phyloP scores from a whole-genome alignment of 1,140 invertebrate species.

The Argopecten irradians region DNA sequence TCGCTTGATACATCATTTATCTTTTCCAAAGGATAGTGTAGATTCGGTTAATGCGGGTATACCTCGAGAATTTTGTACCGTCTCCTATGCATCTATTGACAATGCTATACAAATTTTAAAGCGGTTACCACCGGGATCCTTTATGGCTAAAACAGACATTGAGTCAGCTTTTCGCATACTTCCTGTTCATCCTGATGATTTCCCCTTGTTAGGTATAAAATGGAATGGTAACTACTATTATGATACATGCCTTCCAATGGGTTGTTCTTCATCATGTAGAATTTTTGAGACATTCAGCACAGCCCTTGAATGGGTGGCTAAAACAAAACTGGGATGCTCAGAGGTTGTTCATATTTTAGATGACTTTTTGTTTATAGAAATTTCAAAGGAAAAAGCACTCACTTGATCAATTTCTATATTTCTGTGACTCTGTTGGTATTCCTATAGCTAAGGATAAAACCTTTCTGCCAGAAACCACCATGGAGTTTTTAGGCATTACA shows the following conservation, averaged over 20 bases:
- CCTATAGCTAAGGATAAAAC: conserved; percentile 34
- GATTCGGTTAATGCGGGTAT: conserved; percentile 49
- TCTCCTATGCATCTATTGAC: conserved; percentile 42
- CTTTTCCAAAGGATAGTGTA: conserved; percentile 30
- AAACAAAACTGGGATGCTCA: not conserved
- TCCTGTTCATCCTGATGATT: conserved; percentile 30
- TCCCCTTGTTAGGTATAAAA: conserved; percentile 37
- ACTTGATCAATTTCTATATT: conserved; percentile 22
- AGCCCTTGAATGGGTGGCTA: conserved; percentile 38
- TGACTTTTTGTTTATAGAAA: conserved; percentile 48
- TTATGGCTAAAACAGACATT: conserved; percentile 43
- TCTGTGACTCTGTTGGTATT: not conserved
- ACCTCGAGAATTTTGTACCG: conserved; percentile 26
- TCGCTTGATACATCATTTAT: conserved; percentile 51
- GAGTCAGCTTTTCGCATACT: conserved; percentile 42
- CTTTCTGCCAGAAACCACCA: not conserved
- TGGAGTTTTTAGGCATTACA: conserved; percentile 19
- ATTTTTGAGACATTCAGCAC: conserved; percentile 42
- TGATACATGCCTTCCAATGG: conserved; percentile 43
- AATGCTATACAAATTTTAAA: conserved; percentile 40
- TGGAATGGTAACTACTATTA: conserved; percentile 32
- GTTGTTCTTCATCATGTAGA: conserved; percentile 26
- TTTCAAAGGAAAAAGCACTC: not conserved
- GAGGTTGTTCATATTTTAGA: conserved; percentile 41
- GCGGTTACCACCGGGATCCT: not conserved